Conservation (phyloP, 2,113 vertebrate genomes). For the Sterrhoptilus dennistouni region DNA sequence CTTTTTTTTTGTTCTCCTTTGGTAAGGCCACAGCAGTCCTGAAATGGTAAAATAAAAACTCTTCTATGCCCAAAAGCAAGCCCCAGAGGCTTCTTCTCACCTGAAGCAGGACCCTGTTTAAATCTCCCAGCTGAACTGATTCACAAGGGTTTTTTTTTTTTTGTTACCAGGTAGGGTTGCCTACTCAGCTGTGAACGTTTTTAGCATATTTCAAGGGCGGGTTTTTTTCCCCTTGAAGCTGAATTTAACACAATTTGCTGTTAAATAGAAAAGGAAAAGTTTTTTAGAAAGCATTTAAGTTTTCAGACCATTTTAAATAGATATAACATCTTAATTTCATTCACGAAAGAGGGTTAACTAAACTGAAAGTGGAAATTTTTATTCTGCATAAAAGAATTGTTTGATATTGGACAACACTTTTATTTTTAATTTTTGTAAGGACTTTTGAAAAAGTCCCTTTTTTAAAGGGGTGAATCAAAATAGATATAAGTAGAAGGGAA, state of each 20-base stretch:
- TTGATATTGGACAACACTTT: background rate
- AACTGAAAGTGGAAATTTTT: background rate
- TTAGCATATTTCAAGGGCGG: background rate
- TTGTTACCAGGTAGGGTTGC: background rate
- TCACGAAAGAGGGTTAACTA: background rate
- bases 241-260: background rate
- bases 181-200: background rate
- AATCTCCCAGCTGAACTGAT: background rate
- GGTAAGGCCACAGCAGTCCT: background rate
- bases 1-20: background rate
- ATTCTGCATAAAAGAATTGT: background rate
- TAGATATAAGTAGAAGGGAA: background rate
- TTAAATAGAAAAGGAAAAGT: background rate
- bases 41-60: background rate
- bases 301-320: background rate
- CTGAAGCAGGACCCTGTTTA: background rate
- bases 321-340: background rate
- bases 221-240: rapidly evolving
- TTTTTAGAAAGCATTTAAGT: background rate
- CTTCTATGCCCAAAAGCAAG: background rate
- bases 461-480: background rate
- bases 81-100: background rate
- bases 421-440: background rate
- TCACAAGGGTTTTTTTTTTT: background rate
- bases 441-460: background rate